phyloP scores from a whole-genome alignment of 2,888 invertebrate genomes.

The Onchidella celtica region DNA sequence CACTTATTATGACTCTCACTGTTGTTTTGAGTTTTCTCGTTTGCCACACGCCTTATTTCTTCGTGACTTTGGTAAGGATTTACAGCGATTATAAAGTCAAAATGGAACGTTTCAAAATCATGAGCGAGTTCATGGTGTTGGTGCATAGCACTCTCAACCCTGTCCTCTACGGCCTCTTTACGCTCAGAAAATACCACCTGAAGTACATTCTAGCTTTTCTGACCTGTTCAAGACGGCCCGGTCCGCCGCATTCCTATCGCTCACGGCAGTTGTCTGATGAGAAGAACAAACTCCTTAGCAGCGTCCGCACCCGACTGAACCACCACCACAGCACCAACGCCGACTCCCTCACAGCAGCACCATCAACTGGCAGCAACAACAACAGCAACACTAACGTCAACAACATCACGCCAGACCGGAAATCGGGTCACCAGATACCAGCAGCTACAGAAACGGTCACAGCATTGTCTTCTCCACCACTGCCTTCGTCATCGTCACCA shows the following conservation, averaged over 20 bases:
- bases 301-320: neutral
- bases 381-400: neutral
- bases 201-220: conserved; percentile 40
- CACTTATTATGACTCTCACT: conserved; percentile 80
- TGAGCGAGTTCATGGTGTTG: conserved; percentile 76
- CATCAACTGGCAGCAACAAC: neutral
- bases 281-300: conserved; percentile 15
- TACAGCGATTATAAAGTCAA: conserved; percentile 75
- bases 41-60: conserved; percentile 81
- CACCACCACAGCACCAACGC: neutral
- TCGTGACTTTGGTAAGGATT: conserved; percentile 79
- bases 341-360: neutral
- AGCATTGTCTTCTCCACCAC: neutral
- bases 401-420: neutral
- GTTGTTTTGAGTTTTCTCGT: conserved; percentile 81
- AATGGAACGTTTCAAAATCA: conserved; percentile 62
- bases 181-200: conserved; percentile 54
- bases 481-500: neutral
- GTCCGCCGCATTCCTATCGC: neutral
- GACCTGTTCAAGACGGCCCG: conserved; percentile 13
- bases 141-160: conserved; percentile 80
- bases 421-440: neutral
- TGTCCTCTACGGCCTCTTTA: conserved; percentile 80
- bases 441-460: neutral
- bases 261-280: conserved; percentile 21